Conservation (phyloP, 2,113 vertebrate species). For the Suncus etruscus region DNA sequence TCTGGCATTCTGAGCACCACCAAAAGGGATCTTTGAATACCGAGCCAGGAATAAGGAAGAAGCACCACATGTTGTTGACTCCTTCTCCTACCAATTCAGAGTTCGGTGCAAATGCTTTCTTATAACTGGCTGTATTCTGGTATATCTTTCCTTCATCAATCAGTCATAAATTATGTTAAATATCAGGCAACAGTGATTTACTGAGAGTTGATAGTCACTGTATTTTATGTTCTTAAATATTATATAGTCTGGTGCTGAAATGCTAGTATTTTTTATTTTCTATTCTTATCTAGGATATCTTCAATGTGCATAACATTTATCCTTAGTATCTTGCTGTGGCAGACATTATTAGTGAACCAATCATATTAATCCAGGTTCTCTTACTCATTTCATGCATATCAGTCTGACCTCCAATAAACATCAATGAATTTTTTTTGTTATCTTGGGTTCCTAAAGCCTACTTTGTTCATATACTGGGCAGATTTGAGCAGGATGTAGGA, state of each 20-base stretch:
- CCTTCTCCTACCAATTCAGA: neutral
- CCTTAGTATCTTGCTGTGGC: neutral
- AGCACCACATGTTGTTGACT: too few relatives aligned
- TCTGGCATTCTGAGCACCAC: too few relatives aligned
- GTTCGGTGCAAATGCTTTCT: neutral
- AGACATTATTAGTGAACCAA: neutral
- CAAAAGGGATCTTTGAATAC: too few relatives aligned
- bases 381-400: neutral
- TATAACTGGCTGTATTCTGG: neutral
- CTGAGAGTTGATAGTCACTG: neutral
- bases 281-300: conserved; percentile 13
- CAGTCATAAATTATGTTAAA: conserved; percentile 17
- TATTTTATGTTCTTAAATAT: neutral
- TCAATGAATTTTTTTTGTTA: neutral
- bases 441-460: neutral
- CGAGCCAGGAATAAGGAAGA: too few relatives aligned
- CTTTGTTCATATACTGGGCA: neutral
- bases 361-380: neutral
- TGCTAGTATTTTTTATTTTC: neutral
- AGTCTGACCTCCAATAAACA: conserved; percentile 8
- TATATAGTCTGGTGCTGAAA: conserved; percentile 20
- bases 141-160: conserved; percentile 26
- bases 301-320: neutral
- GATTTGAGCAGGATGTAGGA: neutral
- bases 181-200: conserved; percentile 26